Evolutionary conservation across 1,140 invertebrate species (phyloP), one percentile per base, ranked within the genome.

Genomic region (Chlorops oryzae): DNA sequence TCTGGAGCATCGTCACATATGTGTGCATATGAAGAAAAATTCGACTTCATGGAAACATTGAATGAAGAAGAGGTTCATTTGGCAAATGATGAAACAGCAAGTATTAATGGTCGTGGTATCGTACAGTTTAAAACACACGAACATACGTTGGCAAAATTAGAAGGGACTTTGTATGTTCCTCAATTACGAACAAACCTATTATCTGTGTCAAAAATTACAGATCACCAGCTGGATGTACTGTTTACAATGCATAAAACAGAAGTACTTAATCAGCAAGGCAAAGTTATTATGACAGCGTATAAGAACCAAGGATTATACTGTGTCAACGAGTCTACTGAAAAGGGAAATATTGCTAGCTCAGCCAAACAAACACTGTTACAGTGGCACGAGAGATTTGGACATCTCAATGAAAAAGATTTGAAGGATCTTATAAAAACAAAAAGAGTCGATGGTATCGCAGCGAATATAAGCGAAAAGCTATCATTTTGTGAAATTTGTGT

Each of bases 1-100:
- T 55, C 49, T 12, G 40, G 49, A 10, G 49, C 53, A 9, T 42
- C 49, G 15, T 51, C 45, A 21, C 53, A 55, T 22, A 55, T 55
- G 54, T 52, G 46, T 28, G 44, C 46, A 13, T 5, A 38, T 13
- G 32, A 45, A 12, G 17, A 52, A 23, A 48, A 40, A 52, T 56
- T 56, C 41, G 10, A 10, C 28, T 15, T 34, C 13, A 20, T 40
- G 5, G 17, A 25, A 43, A n/a, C 47, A 25, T 32, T 46, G 23
- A 20, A 18, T 9, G 37, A 12, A 5, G 17, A 22, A 24, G 13
- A 20, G 18, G 24, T 48, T 13, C 24, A n/a, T 23, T 27, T 40
- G 6, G 46, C 37, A 1, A 48, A 40, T 18, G 20, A 47, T 21
- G 25, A 35, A 5, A 13, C 34, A 34, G 38, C 34, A 10, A 35